Conservation (phyloP, 1,140 invertebrate species). For the Orius insidiosus region DNA sequence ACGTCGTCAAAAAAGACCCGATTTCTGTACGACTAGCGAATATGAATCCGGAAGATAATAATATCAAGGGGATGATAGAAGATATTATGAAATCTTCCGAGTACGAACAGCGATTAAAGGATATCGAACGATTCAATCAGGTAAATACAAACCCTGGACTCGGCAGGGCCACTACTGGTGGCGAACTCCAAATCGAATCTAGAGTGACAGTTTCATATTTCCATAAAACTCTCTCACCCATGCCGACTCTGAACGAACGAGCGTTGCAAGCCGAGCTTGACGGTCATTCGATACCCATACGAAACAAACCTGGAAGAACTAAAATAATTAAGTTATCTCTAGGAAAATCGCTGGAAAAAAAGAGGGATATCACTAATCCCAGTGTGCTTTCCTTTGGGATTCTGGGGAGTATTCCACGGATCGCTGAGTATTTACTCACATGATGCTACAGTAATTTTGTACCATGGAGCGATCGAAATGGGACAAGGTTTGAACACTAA, state of each 20-base stretch:
- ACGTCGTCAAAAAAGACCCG: constrained; percentile 43
- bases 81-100: constrained; percentile 39
- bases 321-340: background rate
- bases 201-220: too few relatives aligned
- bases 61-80: constrained; percentile 29
- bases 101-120: constrained; percentile 35
- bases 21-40: constrained; percentile 45
- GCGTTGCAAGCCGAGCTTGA: too few relatives aligned
- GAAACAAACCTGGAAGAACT: too few relatives aligned
- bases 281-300: too few relatives aligned
- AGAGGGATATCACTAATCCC: constrained; percentile 45
- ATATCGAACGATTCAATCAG: constrained; percentile 42
- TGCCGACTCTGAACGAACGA: too few relatives aligned
- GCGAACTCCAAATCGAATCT: too few relatives aligned
- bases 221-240: too few relatives aligned
- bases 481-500: constrained; percentile 69
- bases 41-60: constrained; percentile 22
- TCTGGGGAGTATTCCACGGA: constrained; percentile 39
- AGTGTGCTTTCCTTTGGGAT: constrained; percentile 43
- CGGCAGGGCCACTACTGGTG: too few relatives aligned
- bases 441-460: constrained; percentile 58
- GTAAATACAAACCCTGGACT: constrained; percentile 25
- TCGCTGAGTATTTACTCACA: constrained; percentile 50
- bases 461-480: constrained; percentile 66
- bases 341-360: constrained; percentile 61